Evolutionary conservation across 2,113 vertebrate genomes (phyloP), one percentile per base, ranked within the genome.

Genomic region (Paracanthobrama guichenoti): DNA sequence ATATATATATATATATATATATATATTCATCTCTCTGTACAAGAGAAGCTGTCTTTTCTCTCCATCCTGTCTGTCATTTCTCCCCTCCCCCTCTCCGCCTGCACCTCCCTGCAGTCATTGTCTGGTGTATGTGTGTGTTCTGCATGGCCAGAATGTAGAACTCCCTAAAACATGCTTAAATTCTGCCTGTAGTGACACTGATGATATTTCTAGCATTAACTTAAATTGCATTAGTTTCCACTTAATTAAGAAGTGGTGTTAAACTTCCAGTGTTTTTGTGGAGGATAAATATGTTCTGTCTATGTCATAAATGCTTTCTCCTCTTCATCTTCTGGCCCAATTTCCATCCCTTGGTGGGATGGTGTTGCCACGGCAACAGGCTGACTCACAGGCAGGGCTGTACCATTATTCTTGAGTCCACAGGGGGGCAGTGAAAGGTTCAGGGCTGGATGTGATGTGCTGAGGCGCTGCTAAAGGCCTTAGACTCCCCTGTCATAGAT

Each of bases 361-460:
- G 64, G 90, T 92, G 92, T 94, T 95, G 85, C 92, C 94, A 93
- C 89, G 88, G 94, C 89, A 94, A 95, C 94, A 92, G 92, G 92
- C 93, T 95, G 94, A 93, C 89, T 94, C 93, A 94, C 83, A 31
- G 86, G 82, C 90, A 89, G 92, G 94, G 64, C 78, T 90, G 90
- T 93, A 93, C 93, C 93, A 95, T 89, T 89, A 89, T 87, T 75
- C 42, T 64, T 35, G 73, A 75, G 84, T 66, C 85, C 84, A 89
- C 83, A 84, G 93, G 93, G 94, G 91, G 74, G 89, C 87, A 88
- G 83, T 86, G 91, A 89, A 87, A 87, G 84, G 85, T 86, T 24
- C 81, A 74, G 42, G 84, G 84, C 84, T 85, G 64, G 50, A 81
- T 86, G 84, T 88, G 87, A 87, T 11, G 46, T 72, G 78, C 82